Conservation (phyloP, 64 coral and sea anemone genomes). For the Montipora foliosa region DNA sequence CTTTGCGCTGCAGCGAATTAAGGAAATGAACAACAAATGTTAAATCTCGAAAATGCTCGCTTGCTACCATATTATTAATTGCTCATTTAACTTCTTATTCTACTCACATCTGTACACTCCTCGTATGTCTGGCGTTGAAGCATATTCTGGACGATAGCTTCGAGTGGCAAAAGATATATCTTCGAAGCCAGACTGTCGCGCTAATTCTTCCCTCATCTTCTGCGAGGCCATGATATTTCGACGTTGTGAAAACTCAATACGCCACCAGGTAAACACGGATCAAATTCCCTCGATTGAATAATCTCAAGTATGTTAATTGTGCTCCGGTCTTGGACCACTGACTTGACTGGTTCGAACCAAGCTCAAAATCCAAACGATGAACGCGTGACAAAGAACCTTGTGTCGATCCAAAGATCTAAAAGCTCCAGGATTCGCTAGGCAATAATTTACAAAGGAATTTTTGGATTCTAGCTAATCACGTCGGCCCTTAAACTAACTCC, state of each 20-base stretch:
- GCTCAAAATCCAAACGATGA: neutral
- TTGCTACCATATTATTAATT: neutral
- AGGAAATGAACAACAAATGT: neutral
- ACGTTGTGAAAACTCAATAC: neutral
- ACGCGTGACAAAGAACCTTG: neutral
- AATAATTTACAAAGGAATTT: conserved; percentile 20
- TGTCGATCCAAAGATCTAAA: neutral
- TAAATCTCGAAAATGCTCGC: conserved; percentile 54
- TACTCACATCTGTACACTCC: conserved; percentile 56
- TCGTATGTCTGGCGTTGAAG: conserved; percentile 64
- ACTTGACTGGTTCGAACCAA: neutral
- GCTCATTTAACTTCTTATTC: conserved; percentile 5
- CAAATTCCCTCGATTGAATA: conserved; percentile 4
- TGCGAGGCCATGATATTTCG: conserved; percentile 27
- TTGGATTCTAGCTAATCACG: conserved; percentile 1
- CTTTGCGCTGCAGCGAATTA: conserved; percentile 37
- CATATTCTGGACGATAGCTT: conserved; percentile 92
- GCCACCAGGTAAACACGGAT: conserved; percentile 10
- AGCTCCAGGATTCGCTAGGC: neutral
- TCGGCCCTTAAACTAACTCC: neutral
- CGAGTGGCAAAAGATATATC: conserved; percentile 89
- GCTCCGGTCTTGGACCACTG: neutral
- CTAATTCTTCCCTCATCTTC: conserved; percentile 30
- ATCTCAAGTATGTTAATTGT: neutral
- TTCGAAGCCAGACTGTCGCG: conserved; percentile 70